phyloP scores from a whole-genome alignment of 2,113 vertebrate genomes.

The Oostethus manadensis region DNA sequence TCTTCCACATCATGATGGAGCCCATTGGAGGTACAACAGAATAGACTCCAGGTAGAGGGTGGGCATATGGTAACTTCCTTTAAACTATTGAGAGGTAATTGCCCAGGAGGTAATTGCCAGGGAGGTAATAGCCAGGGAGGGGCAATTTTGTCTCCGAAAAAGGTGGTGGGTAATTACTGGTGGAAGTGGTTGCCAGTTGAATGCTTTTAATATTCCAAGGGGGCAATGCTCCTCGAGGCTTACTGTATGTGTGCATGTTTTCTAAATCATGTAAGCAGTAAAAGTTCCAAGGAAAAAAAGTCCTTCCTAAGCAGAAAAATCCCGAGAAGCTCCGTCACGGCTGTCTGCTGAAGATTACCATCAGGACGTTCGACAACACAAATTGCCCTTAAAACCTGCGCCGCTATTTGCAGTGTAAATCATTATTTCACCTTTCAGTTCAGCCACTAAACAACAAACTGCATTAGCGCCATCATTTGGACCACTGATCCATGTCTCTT shows the following conservation, averaged over 20 bases:
- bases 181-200: neutral
- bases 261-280: too few species aligned
- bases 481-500: slow-evolving; percentile 32
- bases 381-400: slow-evolving; percentile 8
- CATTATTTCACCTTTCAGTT: slow-evolving; percentile 42
- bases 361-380: slow-evolving; percentile 20
- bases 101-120: too few species aligned
- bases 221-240: too few species aligned
- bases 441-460: slow-evolving; percentile 51
- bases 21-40: neutral
- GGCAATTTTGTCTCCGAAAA: neutral
- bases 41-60: neutral
- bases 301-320: slow-evolving; percentile 17
- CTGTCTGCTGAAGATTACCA: slow-evolving; percentile 27
- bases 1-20: neutral
- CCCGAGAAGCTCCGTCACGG: slow-evolving; percentile 8
- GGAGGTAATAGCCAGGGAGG: neutral
- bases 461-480: slow-evolving; percentile 30
- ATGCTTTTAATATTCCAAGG: neutral
- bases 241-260: too few species aligned
- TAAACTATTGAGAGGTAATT: slow-evolving; percentile 1
- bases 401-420: slow-evolving; percentile 24
- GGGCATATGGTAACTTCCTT: slow-evolving; percentile 5
- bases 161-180: neutral
- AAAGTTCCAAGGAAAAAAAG: too few species aligned